Evolutionary conservation across 2,797 vertebrate species (phyloP), one percentile per base, ranked within the genome.

Genomic region (Vipera latastei): DNA sequence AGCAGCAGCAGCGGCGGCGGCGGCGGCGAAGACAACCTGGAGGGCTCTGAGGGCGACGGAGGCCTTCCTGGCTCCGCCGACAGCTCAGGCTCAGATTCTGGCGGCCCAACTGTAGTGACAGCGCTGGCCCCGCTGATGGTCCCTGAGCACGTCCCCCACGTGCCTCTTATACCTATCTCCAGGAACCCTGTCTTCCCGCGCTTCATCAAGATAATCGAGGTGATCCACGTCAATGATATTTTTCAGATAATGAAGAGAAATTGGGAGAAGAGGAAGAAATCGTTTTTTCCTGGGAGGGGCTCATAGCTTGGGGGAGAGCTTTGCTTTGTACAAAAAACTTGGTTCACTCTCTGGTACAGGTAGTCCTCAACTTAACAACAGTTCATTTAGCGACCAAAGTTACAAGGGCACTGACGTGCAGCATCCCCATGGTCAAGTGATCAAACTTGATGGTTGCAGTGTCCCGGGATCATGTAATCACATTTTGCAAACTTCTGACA

Each of bases 141-240:
- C 4, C 99, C 99, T 0, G 99, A 99, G 87, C 98, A 99, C 18
- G 99, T 99, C 91, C 99, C 99, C 9, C 98, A 99, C 93, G 98
- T 99, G 4, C 99, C 99, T 0, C 98, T 99, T 55, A 98, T 99
- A 93, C 98, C 99, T 0, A 99, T 99, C 63, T 98, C 97, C 95
- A 97, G 98, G 97, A 97, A 99, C 98, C 97, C 99, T 85, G 88
- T 99, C 97, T 97, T 99, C 98, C 99, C 99, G 3, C 98, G 99
- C 6, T 99, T 99, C 97, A 99, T 99, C 96, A 99, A 99, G 97
- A 99, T 99, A 90, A 98, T 99, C 85, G 99, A 99, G 99, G 99
- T 99, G 96, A 48, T 83, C 7, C 38, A 22, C 38, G 73, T 48
- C 73, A 12, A 11, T 78, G 16, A 22, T 48, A 12, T 12, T 83